These are phyloP conservation scores for Sporophila hypoxantha DNA, from an alignment of 2,113 vertebrate genomes.

Conservation along the genomic window DNA sequence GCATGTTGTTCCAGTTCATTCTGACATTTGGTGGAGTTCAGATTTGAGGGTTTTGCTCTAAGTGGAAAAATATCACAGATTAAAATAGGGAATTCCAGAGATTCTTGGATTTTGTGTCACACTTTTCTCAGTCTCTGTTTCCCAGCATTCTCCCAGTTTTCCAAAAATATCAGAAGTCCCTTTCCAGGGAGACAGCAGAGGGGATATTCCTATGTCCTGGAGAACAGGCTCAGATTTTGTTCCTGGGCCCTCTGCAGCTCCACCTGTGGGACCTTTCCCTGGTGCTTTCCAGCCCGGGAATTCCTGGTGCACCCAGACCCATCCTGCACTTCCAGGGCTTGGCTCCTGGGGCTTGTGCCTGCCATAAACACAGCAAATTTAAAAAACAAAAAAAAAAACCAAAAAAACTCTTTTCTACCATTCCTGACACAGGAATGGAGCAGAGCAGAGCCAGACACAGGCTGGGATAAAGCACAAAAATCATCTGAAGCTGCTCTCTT, in stretches of 20 bases:
- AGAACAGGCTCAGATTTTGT: not conserved
- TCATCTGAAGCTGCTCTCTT: not conserved
- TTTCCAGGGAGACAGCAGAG: not conserved
- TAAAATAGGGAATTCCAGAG: not conserved
- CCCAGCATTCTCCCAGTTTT: not conserved
- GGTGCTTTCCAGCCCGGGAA: not conserved
- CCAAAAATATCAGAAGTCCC: not conserved
- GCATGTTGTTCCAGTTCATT: not conserved
- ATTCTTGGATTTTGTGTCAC: not conserved
- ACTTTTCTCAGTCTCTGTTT: not conserved
- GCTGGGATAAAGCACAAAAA: not conserved
- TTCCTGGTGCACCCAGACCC: not conserved
- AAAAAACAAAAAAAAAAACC: not conserved
- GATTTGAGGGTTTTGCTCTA: not conserved
- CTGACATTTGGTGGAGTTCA: not conserved
- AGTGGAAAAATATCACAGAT: not conserved
- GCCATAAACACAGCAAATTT: not conserved
- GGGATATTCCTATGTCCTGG: not conserved
- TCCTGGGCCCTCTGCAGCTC: not conserved
- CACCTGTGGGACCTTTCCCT: not conserved
- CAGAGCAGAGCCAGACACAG: not conserved
- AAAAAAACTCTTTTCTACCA: not conserved
- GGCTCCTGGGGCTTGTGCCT: not conserved
- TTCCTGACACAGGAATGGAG: not conserved
- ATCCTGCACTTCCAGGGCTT: not conserved